Base-by-base conservation (phyloP, 2,888 invertebrate species). In the Eumacrocentrus americanus region DNA sequence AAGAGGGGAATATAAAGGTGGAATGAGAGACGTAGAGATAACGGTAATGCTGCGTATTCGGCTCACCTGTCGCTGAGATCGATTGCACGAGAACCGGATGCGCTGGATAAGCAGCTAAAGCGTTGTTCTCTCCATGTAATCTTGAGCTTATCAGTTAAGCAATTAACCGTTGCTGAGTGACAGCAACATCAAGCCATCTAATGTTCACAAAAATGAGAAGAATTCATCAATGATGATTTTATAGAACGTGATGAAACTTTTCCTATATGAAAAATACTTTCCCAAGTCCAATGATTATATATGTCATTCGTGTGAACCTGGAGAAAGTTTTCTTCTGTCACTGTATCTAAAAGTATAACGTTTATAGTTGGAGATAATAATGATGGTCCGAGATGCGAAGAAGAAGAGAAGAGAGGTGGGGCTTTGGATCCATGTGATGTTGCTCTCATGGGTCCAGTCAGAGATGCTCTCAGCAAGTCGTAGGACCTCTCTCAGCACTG, bases 11-110 rank as follows among this genome's bases (percentile, higher is more conserved):
- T 7, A 7, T 2, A 22, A 34, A 23, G 18, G 25, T 38, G 11
- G 42, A 25, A 12, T 3, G n/a, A 14, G 18, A 11, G 14, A 25
- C 5, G 22, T 12, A 11, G 20, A 25, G 12, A 56, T 56, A 56
- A 56, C 56, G 56, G 56, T 56, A 38, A 47, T 47, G 23, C 47
- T 47, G 47, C 56, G 47, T 38, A n/a, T 47, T 48, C 47, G 14
- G 38, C 46, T 56, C 47, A 54, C 56, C 56, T 56, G 56, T 56
- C 25, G 56, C 47, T 14, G 14, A 56, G 47, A 56, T 46, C 54
- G 29, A 54, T 48, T 47, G 47, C 23, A 47, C 25, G 23, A 47
- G 14, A 56, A 47, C 38, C 37, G 47, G 47, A 55, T 47, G 23
- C 37, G 20, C 35, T 22, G 18, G 34, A 50, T 34, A 50, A 50